Conservation (phyloP, 2,888 invertebrate genomes). For the Agrochola circellaris region DNA sequence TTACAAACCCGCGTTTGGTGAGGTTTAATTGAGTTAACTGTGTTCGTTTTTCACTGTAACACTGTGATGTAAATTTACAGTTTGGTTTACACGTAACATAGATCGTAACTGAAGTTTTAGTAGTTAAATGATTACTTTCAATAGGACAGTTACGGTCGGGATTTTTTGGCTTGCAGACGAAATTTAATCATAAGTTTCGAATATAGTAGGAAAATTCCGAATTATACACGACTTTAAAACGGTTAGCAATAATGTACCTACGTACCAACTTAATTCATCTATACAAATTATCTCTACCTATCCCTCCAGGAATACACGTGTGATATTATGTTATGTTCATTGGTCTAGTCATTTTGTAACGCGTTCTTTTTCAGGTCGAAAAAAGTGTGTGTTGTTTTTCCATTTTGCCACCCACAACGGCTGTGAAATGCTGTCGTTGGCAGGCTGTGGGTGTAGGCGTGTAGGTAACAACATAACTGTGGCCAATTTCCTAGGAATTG, state of each 20-base stretch:
- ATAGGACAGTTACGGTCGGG: background rate
- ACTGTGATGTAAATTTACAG: background rate
- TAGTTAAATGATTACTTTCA: background rate
- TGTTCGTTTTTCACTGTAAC: slow-evolving; percentile 3
- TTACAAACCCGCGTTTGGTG: slow-evolving; percentile 26
- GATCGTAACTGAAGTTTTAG: background rate
- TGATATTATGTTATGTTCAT: background rate
- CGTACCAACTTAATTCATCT: background rate
- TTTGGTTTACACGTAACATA: background rate
- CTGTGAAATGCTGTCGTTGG: slow-evolving; percentile 17
- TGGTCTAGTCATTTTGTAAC: slow-evolving; percentile 4
- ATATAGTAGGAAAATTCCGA: background rate
- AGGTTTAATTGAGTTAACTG: slow-evolving; percentile 23
- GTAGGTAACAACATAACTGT: slow-evolving; percentile 18
- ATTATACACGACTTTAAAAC: background rate
- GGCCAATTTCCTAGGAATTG: slow-evolving; percentile 38
- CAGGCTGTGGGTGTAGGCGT: slow-evolving; percentile 14
- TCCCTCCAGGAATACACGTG: background rate
- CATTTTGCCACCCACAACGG: slow-evolving; percentile 15
- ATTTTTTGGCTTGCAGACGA: background rate
- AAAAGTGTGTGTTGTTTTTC: slow-evolving; percentile 20
- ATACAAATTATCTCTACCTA: background rate
- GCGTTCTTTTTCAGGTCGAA: slow-evolving; percentile 5
- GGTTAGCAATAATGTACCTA: background rate
- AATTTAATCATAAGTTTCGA: too few relatives aligned